phyloP scores from a whole-genome alignment of 2,888 invertebrate genomes.

The Papilio gigon region DNA sequence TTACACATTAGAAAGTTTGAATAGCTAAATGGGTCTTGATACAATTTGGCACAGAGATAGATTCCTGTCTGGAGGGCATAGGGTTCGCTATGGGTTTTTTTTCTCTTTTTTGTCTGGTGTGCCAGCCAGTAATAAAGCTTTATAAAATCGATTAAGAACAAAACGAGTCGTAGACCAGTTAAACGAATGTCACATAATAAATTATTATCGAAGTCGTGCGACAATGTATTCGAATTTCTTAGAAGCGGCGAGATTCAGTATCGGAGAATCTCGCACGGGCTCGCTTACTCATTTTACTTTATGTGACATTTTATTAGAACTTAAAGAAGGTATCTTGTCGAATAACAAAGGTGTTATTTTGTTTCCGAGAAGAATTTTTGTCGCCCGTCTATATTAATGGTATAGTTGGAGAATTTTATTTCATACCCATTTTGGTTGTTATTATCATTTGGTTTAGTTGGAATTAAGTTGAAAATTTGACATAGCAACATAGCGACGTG shows the following conservation, averaged over 20 bases:
- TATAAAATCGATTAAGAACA: constrained; percentile 37
- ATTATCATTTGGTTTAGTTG: no score
- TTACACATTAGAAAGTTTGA: no score
- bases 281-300: constrained; percentile 64
- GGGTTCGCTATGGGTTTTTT: no score
- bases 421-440: no score
- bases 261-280: constrained; percentile 47
- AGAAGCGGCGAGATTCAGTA: constrained; percentile 49
- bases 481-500: no score
- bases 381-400: constrained; percentile 61
- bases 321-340: constrained; percentile 53
- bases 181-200: constrained; percentile 60
- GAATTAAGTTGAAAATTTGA: no score
- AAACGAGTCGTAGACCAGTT: constrained; percentile 24
- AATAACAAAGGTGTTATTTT: constrained; percentile 63
- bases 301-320: constrained; percentile 78
- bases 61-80: no score
- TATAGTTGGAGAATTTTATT: constrained; percentile 47
- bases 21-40: no score
- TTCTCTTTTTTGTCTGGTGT: no score
- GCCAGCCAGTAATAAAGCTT: constrained; percentile 37
- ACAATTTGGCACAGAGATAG: no score
- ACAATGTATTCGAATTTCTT: constrained; percentile 65
- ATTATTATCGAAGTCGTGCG: constrained; percentile 54
- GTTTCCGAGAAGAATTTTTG: constrained; percentile 73